phyloP scores from a whole-genome alignment of 2,113 vertebrate genomes.

The Gasterosteus aculeatus region DNA sequence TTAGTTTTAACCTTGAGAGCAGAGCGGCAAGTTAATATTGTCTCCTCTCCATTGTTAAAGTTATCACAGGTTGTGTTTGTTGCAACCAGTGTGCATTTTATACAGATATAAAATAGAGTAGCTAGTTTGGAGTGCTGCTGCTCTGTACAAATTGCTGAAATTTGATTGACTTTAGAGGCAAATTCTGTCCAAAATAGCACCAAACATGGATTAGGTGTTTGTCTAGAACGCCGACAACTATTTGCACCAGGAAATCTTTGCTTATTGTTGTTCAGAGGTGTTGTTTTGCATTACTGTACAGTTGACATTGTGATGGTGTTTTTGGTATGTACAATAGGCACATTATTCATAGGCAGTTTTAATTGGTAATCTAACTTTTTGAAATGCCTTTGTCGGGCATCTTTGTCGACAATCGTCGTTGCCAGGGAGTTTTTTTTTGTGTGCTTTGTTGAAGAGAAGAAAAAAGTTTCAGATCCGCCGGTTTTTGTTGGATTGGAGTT shows the following conservation, averaged over 20 bases:
- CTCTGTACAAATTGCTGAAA: neutral
- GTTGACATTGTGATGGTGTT: neutral
- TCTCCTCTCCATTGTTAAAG: neutral
- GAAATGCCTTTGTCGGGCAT: neutral
- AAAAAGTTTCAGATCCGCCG: neutral
- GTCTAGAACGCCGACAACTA: neutral
- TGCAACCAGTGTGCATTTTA: neutral
- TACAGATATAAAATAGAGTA: neutral
- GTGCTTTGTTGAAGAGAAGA: neutral
- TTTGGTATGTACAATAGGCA: neutral
- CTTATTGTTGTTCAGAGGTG: no score
- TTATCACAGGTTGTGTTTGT: neutral
- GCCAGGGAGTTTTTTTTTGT: neutral
- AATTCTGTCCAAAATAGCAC: neutral
- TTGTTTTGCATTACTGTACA: neutral
- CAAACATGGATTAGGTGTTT: neutral
- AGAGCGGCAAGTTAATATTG: conserved; percentile 19
- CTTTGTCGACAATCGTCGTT: neutral
- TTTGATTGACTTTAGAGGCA: no score
- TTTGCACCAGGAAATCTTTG: neutral
- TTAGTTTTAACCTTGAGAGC: conserved; percentile 18
- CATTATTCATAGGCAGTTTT: neutral
- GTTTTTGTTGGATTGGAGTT: neutral
- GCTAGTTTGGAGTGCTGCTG: neutral
- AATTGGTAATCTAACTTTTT: neutral